A percentile compares a stretch with the other conserved stretches of the same genome.
Evolutionary conservation across 2,888 invertebrate genomes (phyloP).

Genomic region (Erebia ligea): DNA sequence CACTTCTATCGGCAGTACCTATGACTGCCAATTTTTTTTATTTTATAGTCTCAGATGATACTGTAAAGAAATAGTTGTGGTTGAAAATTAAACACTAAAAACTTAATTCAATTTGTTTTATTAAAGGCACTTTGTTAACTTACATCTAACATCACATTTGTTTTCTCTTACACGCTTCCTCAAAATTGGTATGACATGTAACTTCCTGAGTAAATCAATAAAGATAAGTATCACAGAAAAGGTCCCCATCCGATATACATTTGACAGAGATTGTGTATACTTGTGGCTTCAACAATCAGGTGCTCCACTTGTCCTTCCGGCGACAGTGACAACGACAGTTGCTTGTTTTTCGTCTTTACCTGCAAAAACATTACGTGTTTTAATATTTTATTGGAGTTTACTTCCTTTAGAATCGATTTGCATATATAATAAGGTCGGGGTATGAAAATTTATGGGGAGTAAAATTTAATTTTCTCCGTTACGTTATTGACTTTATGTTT

Average conservation of each 20-base stretch:
- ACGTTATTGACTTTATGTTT: too few species aligned
- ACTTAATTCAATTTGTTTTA: not conserved
- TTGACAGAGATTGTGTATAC: conserved; percentile 93
- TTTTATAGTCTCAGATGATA: too few species aligned
- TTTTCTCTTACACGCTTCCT: not conserved
- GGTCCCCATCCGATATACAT: conserved; percentile 99
- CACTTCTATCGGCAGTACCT: too few species aligned
- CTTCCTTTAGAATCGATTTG: too few species aligned
- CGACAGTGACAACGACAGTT: conserved; percentile 88
- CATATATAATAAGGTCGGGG: too few species aligned
- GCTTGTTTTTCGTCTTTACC: conserved; percentile 85
- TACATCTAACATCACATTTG: not conserved
- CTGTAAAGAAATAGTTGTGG: too few species aligned
- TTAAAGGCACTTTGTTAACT: conserved; percentile 1
- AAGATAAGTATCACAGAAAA: conserved; percentile 82
- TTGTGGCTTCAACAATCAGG: conserved; percentile 95
- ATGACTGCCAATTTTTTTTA: too few species aligned
- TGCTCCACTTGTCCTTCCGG: conserved; percentile 97
- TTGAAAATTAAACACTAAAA: not conserved
- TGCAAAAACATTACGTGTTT: conserved; percentile 48
- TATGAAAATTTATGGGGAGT: too few species aligned
- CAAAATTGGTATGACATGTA: not conserved
- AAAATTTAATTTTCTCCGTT: too few species aligned
- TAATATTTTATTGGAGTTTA: too few species aligned
- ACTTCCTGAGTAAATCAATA: too few species aligned